Evolutionary conservation across 2,888 invertebrate genomes (phyloP), one percentile per base, ranked within the genome.

Genomic region (Eudasyphora cyanicolor): DNA sequence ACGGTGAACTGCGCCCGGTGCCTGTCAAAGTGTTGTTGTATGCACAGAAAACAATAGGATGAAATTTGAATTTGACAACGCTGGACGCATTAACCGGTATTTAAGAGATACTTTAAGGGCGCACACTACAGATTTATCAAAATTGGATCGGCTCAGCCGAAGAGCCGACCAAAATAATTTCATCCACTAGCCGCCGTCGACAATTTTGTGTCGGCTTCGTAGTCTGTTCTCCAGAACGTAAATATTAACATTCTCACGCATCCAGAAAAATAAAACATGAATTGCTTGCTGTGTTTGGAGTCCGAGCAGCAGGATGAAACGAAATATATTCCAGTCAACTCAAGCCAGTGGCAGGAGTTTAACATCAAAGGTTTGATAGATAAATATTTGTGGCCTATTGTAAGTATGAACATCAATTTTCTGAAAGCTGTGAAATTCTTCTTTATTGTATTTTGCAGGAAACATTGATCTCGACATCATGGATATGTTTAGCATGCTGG

Each of bases 401-500:
- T 82, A 75, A 75, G 80, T 71, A 29, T n/a, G n/a, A n/a, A 27
- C 27, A 0, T 12, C 3, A n/a, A 14, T 27, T 27, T 57, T 57
- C 12, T 24, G 24, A 5, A 27, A 27, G 12, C 3, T 2, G 8
- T 8, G 24, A 71, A 54, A 51, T 12, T 2, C n/a, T 12, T 45
- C 45, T 45, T 14, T 45, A 4, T 45, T 10, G 12, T 45, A 5
- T 2, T 6, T 60, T 24, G 6, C n/a, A 60, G 60, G 60, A 60
- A 29, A 14, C 12, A 1, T 19, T 21, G 2, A 19, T 4, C 14
- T 1, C 38, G 0, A 10, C 10, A 12, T 32, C 32, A 24, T 83
- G 82, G 7, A 82, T 90, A 14, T 90, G 90, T 70, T 69, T 54
- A 3, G 70, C 85, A 0, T 90, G 90, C 76, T 90, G 90, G 90